Evolutionary conservation across 2,797 vertebrate genomes (phyloP).

Genomic region (Rhynchotus rufescens): DNA sequence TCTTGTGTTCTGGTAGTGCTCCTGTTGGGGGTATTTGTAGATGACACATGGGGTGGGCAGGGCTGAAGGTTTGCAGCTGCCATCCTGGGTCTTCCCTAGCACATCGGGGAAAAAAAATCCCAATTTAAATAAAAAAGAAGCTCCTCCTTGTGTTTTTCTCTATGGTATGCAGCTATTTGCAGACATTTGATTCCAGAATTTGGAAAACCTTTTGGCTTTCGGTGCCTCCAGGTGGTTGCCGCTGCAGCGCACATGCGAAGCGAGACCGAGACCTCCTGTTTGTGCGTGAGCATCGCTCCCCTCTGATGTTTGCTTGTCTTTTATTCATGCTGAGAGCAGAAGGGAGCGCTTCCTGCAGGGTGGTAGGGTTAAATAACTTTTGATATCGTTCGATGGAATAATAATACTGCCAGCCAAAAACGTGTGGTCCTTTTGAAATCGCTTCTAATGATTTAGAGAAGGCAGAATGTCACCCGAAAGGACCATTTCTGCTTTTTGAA

Average conservation of each 20-base stretch:
- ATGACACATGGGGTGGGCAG: background rate
- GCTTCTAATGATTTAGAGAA: slow-evolving; percentile 25
- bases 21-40: slow-evolving; percentile 15
- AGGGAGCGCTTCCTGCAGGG: background rate
- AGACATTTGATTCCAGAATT: background rate
- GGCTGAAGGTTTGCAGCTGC: background rate
- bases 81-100: background rate
- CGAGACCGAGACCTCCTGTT: background rate
- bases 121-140: background rate
- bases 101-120: background rate
- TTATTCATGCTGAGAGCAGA: slow-evolving; percentile 6
- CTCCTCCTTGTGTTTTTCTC: background rate
- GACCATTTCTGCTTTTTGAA: slow-evolving; percentile 38
- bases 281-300: background rate
- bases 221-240: background rate
- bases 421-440: background rate
- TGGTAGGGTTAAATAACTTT: background rate
- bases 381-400: background rate
- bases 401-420: background rate
- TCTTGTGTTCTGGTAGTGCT: background rate
- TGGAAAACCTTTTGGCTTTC: background rate
- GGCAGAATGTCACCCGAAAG: slow-evolving; percentile 36
- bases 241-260: background rate
- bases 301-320: background rate
- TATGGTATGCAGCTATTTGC: fast-evolving